Percentiles rank a stretch among this genome's conserved stretches.
These are phyloP conservation scores for Elmis aenea DNA, from an alignment of 2,888 invertebrate species.

Conservation along the genomic window DNA sequence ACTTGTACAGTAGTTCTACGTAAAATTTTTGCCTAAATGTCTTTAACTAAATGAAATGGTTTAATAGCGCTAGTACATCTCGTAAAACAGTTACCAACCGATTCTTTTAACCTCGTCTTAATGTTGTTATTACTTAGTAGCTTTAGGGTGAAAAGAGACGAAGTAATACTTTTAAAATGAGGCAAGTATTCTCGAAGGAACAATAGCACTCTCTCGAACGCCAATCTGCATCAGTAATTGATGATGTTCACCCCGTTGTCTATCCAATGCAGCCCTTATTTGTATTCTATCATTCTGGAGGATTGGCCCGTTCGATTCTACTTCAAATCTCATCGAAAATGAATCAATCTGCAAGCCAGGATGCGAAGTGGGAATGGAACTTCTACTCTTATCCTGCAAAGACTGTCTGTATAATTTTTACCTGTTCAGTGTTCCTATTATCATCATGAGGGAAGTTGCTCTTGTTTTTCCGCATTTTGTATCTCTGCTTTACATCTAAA, in stretches of 20 bases:
- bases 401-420: slow-evolving; percentile 8
- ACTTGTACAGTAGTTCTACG: no score
- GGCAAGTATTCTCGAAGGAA: slow-evolving; percentile 5
- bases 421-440: slow-evolving; percentile 5
- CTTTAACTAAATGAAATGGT: no score
- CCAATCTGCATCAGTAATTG: slow-evolving; percentile 24
- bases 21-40: no score
- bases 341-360: slow-evolving; percentile 26
- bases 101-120: no score
- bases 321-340: slow-evolving; percentile 28
- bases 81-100: no score
- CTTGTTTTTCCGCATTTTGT: no score
- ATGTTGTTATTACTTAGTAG: no score
- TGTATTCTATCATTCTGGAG: slow-evolving; percentile 26
- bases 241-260: slow-evolving; percentile 22
- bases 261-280: slow-evolving; percentile 25
- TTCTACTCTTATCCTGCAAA: slow-evolving; percentile 6
- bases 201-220: slow-evolving; percentile 10
- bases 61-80: no score
- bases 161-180: no score
- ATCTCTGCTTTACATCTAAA: no score
- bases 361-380: slow-evolving; percentile 10
- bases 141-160: no score
- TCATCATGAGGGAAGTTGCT: no score
- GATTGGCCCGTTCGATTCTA: slow-evolving; percentile 25